Evolutionary conservation across 1,140 invertebrate genomes (phyloP).

Genomic region (Piezodorus guildinii): DNA sequence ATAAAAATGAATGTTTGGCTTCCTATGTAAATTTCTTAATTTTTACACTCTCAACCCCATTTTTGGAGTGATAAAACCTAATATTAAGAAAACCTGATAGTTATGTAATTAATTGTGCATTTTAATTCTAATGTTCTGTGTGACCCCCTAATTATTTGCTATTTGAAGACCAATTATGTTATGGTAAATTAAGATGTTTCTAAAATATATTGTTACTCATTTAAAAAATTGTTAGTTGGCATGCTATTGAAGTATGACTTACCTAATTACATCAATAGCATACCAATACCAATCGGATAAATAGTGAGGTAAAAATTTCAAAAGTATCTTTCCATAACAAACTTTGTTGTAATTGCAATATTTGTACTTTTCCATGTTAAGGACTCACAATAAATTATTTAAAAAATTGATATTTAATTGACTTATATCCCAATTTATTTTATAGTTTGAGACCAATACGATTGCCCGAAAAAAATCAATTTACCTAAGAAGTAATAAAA

Average conservation of each 20-base stretch:
- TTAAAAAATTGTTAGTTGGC: conserved; percentile 19
- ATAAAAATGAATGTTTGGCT: conserved; percentile 27
- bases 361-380: conserved; percentile 30
- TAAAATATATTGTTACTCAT: conserved; percentile 28
- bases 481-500: too few species aligned
- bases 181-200: conserved; percentile 25
- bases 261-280: conserved; percentile 4
- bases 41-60: conserved; percentile 18
- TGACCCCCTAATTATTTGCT: conserved; percentile 24
- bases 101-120: conserved; percentile 14
- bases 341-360: conserved; percentile 30
- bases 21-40: conserved; percentile 22
- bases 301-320: conserved; percentile 20
- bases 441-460: too few species aligned
- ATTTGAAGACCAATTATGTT: conserved; percentile 23
- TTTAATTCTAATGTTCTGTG: conserved; percentile 24
- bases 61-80: conserved; percentile 17
- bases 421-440: not conserved
- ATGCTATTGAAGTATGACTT: conserved; percentile 16
- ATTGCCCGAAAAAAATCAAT: too few species aligned
- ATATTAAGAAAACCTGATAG: conserved; percentile 11
- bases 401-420: conserved; percentile 19
- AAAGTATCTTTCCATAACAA: conserved; percentile 28
- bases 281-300: conserved; percentile 13
- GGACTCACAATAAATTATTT: conserved; percentile 29